Conservation (phyloP, 2,888 invertebrate species). For the Lasioglossum marginatum region DNA sequence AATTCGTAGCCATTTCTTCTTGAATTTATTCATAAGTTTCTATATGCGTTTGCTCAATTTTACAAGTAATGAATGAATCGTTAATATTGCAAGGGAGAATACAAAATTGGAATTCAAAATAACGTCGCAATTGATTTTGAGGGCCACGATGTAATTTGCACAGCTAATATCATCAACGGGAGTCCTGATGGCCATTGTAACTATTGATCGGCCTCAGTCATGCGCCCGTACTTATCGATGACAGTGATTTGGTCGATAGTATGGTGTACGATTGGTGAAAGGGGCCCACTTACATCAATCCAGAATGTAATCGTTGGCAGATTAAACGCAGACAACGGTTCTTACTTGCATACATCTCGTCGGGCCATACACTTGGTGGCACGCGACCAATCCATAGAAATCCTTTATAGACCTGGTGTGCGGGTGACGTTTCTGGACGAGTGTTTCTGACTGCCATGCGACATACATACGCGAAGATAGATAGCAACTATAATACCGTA, state of each 20-base stretch:
- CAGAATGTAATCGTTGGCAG: constrained; percentile 64
- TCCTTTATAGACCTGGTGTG: constrained; percentile 78
- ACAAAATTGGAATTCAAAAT: background rate
- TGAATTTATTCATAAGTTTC: too few relatives aligned
- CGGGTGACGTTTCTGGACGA: constrained; percentile 82
- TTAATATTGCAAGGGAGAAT: background rate
- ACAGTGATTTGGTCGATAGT: constrained; percentile 37
- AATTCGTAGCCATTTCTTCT: too few relatives aligned
- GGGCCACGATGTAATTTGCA: background rate
- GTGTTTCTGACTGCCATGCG: constrained; percentile 83
- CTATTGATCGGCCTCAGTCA: background rate
- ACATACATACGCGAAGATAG: constrained; percentile 78
- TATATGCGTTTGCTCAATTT: background rate
- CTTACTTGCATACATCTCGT: constrained; percentile 63
- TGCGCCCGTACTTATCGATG: background rate
- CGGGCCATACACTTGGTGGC: constrained; percentile 71
- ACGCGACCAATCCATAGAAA: constrained; percentile 81
- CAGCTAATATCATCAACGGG: background rate
- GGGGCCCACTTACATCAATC: constrained; percentile 61
- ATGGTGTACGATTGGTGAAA: constrained; percentile 41
- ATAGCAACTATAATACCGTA: constrained; percentile 76
- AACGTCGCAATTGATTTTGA: background rate
- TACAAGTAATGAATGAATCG: background rate
- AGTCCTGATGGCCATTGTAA: background rate
- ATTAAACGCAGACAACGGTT: constrained; percentile 60